phyloP scores from a whole-genome alignment of 2,888 invertebrate species.

The Napeogenes inachia region DNA sequence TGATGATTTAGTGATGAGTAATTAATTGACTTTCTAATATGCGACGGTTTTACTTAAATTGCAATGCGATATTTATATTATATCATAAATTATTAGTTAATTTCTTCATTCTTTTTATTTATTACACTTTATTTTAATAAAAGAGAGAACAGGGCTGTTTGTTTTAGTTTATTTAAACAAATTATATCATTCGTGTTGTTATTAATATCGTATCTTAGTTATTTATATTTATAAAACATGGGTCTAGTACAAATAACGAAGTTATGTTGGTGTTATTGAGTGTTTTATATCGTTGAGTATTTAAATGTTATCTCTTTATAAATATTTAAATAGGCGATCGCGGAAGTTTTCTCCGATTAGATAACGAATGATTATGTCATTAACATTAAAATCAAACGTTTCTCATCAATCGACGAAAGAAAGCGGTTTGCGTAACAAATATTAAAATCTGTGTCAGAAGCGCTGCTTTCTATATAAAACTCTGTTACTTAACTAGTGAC shows the following conservation, averaged over 20 bases:
- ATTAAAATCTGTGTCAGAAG: conserved; percentile 32
- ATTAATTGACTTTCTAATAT: not conserved
- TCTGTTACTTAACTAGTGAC: conserved; percentile 4
- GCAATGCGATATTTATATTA: not conserved
- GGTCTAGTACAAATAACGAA: too few species aligned
- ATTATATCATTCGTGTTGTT: too few species aligned
- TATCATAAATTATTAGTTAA: not conserved
- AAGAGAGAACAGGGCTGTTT: too few species aligned
- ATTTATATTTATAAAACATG: too few species aligned
- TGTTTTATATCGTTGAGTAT: too few species aligned
- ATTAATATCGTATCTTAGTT: too few species aligned
- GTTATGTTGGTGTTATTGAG: too few species aligned
- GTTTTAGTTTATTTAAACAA: too few species aligned
- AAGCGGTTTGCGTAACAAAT: conserved; percentile 30
- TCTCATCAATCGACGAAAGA: conserved; percentile 39
- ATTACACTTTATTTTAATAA: too few species aligned
- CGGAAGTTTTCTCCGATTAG: too few species aligned
- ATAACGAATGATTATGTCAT: not conserved
- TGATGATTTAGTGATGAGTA: not conserved
- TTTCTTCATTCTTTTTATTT: too few species aligned
- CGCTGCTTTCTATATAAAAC: conserved; percentile 30
- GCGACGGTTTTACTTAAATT: conserved; percentile 1
- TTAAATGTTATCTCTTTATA: not conserved
- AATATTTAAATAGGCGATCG: too few species aligned
- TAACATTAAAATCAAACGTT: not conserved